A percentile compares a stretch with the other conserved stretches of the same genome.
These are phyloP conservation scores for Tipula unca DNA, from an alignment of 2,888 invertebrate species.

Conservation along the genomic window DNA sequence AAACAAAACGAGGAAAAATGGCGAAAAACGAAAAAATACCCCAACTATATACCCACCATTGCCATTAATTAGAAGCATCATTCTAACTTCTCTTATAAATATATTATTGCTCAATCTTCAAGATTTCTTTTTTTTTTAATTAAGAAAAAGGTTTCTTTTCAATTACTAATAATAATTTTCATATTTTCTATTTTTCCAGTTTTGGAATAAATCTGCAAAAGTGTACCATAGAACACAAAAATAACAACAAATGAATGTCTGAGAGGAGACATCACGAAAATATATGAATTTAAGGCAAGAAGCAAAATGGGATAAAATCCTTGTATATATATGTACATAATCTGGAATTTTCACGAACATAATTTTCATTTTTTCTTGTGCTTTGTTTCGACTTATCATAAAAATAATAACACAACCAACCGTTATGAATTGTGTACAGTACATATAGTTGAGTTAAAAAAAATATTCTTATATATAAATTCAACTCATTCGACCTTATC, in stretches of 20 bases:
- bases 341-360: neutral
- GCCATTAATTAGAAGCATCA: neutral
- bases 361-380: neutral
- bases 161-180: conserved; percentile 14
- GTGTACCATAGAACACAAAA: neutral
- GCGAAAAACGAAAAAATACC: neutral
- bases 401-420: conserved; percentile 14
- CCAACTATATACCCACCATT: neutral
- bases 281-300: neutral
- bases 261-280: neutral
- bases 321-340: neutral
- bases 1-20: neutral
- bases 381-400: conserved; percentile 14
- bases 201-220: neutral
- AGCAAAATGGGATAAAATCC: neutral
- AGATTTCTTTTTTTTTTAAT: neutral
- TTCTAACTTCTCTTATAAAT: neutral
- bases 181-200: neutral
- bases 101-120: neutral
- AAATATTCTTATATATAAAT: neutral
- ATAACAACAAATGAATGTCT: neutral
- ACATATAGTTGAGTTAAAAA: neutral
- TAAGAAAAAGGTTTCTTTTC: neutral
- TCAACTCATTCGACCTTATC: conserved; percentile 14
- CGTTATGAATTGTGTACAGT: conserved; percentile 14